Conservation (phyloP, 2,888 invertebrate genomes). For the Drosophila kambysellisi region DNA sequence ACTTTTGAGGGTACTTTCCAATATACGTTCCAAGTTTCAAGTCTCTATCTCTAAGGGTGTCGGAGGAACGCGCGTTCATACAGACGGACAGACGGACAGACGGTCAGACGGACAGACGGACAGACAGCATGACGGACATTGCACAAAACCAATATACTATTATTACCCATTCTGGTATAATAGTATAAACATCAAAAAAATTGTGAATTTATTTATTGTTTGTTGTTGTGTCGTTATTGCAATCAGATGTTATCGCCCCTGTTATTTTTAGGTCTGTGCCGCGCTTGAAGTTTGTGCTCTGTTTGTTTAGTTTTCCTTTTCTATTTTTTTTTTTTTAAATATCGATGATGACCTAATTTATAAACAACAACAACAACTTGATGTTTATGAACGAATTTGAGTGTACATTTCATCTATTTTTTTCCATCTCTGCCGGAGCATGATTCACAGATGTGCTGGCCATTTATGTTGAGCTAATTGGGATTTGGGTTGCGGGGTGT, state of each 20-base stretch:
- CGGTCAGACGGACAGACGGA: too few relatives aligned
- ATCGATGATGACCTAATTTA: constrained; percentile 71
- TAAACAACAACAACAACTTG: constrained; percentile 23
- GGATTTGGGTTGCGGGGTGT: background rate
- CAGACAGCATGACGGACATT: too few relatives aligned
- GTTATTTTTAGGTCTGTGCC: constrained; percentile 37
- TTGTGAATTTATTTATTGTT: background rate
- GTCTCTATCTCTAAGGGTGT: too few relatives aligned
- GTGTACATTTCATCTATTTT: constrained; percentile 39
- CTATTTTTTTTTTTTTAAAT: constrained; percentile 15
- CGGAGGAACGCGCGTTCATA: too few relatives aligned
- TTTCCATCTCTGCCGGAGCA: constrained; percentile 9
- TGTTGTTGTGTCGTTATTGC: constrained; percentile 12
- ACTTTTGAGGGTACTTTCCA: too few relatives aligned
- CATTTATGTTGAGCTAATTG: constrained; percentile 1
- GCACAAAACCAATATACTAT: too few relatives aligned
- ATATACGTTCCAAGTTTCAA: too few relatives aligned
- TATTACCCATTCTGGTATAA: too few relatives aligned
- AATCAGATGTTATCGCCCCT: constrained; percentile 42
- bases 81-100: too few relatives aligned
- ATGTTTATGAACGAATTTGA: constrained; percentile 32
- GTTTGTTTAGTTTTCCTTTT: constrained; percentile 19
- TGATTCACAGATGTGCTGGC: constrained; percentile 59
- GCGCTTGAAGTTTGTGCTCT: constrained; percentile 44
- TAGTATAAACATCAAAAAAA: background rate